Evolutionary conservation across 1,140 invertebrate genomes (phyloP), one percentile per base, ranked within the genome.

Genomic region (Atta texana): DNA sequence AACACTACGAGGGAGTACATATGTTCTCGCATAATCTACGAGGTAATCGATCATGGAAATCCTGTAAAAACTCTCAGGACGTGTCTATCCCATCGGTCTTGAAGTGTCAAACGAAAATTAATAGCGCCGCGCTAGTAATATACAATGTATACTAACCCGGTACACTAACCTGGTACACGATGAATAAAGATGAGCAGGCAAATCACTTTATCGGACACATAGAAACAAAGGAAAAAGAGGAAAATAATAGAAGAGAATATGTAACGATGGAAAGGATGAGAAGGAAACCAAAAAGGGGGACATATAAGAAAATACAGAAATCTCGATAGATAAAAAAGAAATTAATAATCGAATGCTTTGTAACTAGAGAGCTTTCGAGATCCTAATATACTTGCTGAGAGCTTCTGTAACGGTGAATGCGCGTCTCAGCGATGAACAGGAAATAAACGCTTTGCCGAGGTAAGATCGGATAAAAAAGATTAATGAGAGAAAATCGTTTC

Each of bases 81-180:
- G 81, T 86, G 81, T 77, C 89, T 59, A 66, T 59, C 21, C 76
- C 89, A 88, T 90, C 89, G 89, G 89, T 90, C 89, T 88, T 85
- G 61, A 55, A 91, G 89, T 91, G 89, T 90, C 89, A 91, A 91
- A 91, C 87, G 89, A 80, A 78, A 90, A 90, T 91, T 89, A 91
- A 91, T 90, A 89, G 87, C 57, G 77, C 59, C 21, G 75, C 12
- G 53, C 18, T 55, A 75, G 84, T 89, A 88, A 90, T 89, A 85
- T 90, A 91, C 80, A 91, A 87, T 88, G 89, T 89, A 80, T 88
- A 88, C 77, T 28, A 53, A 82, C 69, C 16, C 51, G 81, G 24
- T 24, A 24, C 24, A 24, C 24, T 24, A 24, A 24, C 24, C 39
- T 31, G 61, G 72, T 55, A 57, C 71, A 59, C 87, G 89, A 90